Conservation (phyloP, 2,113 vertebrate genomes). For the Piliocolobus tephrosceles region DNA sequence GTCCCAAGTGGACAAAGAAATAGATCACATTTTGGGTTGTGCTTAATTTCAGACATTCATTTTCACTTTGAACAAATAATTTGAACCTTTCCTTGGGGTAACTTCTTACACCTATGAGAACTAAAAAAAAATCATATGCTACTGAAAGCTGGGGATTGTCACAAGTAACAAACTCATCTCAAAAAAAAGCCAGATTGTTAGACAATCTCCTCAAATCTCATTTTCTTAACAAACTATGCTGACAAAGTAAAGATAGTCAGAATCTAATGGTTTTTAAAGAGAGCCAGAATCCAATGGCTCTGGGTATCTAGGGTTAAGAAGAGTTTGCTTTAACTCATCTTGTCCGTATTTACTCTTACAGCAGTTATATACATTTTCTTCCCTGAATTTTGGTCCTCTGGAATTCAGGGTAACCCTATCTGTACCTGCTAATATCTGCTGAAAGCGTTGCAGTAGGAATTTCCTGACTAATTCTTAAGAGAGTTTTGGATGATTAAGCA, state of each 20-base stretch:
- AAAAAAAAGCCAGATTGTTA: background rate
- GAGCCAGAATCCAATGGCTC: background rate
- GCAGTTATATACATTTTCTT: background rate
- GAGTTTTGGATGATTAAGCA: conserved; percentile 62
- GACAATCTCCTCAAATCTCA: background rate
- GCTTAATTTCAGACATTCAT: conserved; percentile 50
- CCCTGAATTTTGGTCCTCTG: background rate
- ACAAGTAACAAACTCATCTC: background rate
- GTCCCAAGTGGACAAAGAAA: conserved; percentile 50
- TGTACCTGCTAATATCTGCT: background rate
- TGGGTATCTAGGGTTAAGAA: background rate
- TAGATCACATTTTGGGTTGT: background rate
- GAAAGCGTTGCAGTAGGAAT: background rate
- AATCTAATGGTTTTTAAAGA: background rate
- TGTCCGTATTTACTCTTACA: background rate
- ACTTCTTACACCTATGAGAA: conserved; percentile 7
- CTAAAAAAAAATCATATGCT: background rate
- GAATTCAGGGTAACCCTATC: background rate
- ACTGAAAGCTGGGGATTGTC: background rate
- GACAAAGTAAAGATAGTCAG: background rate
- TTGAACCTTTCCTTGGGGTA: conserved; percentile 9
- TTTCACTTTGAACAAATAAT: conserved; percentile 31
- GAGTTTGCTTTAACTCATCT: background rate
- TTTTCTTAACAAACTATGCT: background rate
- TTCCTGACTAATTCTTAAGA: conserved; percentile 31